Evolutionary conservation across 2,888 invertebrate genomes (phyloP), one percentile per base, ranked within the genome.

Genomic region (Orchesellides sinensis): DNA sequence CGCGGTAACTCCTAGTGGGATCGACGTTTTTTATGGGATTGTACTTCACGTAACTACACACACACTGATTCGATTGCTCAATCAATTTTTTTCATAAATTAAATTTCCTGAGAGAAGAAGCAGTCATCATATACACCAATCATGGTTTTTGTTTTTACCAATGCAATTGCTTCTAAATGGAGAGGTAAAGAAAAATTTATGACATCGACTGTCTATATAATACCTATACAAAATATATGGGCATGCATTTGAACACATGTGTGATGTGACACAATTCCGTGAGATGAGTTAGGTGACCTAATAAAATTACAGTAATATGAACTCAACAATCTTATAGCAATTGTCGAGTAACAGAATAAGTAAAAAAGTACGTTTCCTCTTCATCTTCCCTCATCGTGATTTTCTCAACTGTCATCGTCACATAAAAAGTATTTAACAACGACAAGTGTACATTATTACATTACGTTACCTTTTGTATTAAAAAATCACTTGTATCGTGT

Each of bases 61-160:
- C 29, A 27, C 17, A n/a, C n/a, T n/a, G n/a, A n/a, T n/a, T n/a
- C 12, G 45, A 73, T 73, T 73, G 63, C 73, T 73, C 73, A 73
- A 73, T 73, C 61, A 61, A n/a, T 52, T 54, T 72, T 61, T 25
- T 59, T 52, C 25, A 52, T 45, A 72, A 72, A 61, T 61, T 49
- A 73, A 72, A 59, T 72, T 59, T 54, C 61, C 32, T 73, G 40
- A 61, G 72, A 72, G 17, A 49, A 72, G 61, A 61, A 19, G 47
- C 70, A 40, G 54, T 69, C 69, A 69, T 32, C 21, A 54, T 12
- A 14, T 5, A 52, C 4, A 29, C n/a, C 6, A 17, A 29, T 3
- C 12, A 32, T 49, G 10, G 61, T 29, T n/a, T 32, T 73, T 73
- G 61, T 73, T 72, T 56, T 72, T 56, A 40, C 23, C 25, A 25